A percentile compares a stretch with the other conserved stretches of the same genome.
Conservation (phyloP, 1,140 invertebrate species). For the Drosophila pachea region DNA sequence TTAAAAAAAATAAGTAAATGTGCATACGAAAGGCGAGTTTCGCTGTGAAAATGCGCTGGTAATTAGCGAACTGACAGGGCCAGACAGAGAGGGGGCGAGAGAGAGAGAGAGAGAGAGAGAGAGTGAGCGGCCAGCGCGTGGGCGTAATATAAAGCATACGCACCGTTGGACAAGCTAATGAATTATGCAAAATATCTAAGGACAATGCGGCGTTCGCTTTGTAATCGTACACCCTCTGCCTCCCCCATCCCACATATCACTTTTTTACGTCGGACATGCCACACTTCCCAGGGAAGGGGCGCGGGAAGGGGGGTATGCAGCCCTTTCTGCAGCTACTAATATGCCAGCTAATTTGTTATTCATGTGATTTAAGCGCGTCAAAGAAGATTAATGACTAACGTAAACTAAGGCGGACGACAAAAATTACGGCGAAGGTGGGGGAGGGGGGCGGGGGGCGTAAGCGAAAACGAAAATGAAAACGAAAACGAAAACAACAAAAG, state of each 20-base stretch:
- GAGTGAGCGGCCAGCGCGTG: slow-evolving; percentile 1
- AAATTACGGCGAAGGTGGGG: slow-evolving; percentile 8
- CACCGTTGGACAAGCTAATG: slow-evolving; percentile 74
- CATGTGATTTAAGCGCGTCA: slow-evolving; percentile 78
- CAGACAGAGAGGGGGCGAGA: background rate
- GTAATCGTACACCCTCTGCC: slow-evolving; percentile 43
- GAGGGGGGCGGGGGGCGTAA: too few species aligned
- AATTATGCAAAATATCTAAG: slow-evolving; percentile 70
- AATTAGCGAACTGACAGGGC: slow-evolving; percentile 63
- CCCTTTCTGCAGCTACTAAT: slow-evolving; percentile 53
- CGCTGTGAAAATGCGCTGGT: slow-evolving; percentile 63
- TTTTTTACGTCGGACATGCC: slow-evolving; percentile 56
- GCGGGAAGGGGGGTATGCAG: background rate
- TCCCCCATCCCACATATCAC: background rate
- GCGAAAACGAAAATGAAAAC: too few species aligned
- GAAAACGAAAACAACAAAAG: slow-evolving; percentile 7
- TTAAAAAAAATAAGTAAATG: slow-evolving; percentile 70
- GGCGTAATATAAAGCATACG: slow-evolving; percentile 62
- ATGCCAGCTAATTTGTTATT: slow-evolving; percentile 78
- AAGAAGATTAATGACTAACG: slow-evolving; percentile 75
- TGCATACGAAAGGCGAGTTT: slow-evolving; percentile 68
- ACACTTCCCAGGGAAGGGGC: background rate
- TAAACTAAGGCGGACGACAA: slow-evolving; percentile 41
- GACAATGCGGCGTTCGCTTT: slow-evolving; percentile 46
- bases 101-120: background rate